A percentile compares a stretch with the other conserved stretches of the same genome.
Conservation (phyloP, 23 tunicate species). For the Ascidia mentula region DNA sequence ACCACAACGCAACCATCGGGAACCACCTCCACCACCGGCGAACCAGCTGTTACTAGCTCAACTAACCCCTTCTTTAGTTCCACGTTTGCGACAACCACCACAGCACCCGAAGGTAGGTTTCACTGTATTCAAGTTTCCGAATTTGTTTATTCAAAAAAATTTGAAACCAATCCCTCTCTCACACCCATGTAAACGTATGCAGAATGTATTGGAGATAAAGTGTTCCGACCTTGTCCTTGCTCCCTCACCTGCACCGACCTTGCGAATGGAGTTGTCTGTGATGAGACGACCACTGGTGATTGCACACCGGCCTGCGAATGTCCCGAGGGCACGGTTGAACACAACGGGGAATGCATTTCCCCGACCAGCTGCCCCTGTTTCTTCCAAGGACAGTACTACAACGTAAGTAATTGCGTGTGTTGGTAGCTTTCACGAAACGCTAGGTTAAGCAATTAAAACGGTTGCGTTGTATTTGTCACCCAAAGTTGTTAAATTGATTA, state of each 20-base stretch:
- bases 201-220: slow-evolving; percentile 60
- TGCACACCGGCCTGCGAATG: slow-evolving; percentile 78
- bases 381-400: slow-evolving; percentile 52
- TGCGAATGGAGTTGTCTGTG: slow-evolving; percentile 31
- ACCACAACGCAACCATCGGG: slow-evolving; percentile 18
- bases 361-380: slow-evolving; percentile 72
- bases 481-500: too few species aligned
- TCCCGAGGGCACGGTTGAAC: slow-evolving; percentile 74
- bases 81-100: slow-evolving; percentile 7
- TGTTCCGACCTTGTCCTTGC: slow-evolving; percentile 87
- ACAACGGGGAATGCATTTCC: slow-evolving; percentile 73
- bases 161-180: neutral
- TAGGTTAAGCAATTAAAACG: too few species aligned
- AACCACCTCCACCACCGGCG: slow-evolving; percentile 12
- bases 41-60: neutral
- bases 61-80: neutral
- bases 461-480: too few species aligned
- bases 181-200: neutral
- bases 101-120: slow-evolving; percentile 17
- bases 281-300: neutral
- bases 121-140: neutral
- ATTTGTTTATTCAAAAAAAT: too few species aligned
- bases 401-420: too few species aligned
- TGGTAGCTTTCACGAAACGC: too few species aligned
- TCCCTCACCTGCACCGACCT: slow-evolving; percentile 72